Percentiles rank a stretch among this genome's conserved stretches.
Conservation (phyloP, 2,113 vertebrate species). For the Zosterops lateralis region DNA sequence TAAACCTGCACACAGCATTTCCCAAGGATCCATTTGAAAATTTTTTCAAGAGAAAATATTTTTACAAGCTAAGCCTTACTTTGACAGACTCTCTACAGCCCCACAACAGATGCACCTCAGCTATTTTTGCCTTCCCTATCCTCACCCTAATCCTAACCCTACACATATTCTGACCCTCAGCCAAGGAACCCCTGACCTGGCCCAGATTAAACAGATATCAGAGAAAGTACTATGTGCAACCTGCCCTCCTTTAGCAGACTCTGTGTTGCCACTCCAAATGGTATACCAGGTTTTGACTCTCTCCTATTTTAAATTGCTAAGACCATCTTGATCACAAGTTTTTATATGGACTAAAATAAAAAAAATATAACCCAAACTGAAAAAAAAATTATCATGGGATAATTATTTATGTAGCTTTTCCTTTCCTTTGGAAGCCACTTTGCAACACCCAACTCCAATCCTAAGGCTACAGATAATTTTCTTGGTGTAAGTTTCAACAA, state of each 20-base stretch:
- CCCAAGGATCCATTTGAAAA: not conserved
- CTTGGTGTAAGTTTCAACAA: not conserved
- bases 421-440: not conserved
- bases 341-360: not conserved
- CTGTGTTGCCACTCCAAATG: not conserved
- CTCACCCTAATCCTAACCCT: not conserved
- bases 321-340: not conserved
- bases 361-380: not conserved
- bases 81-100: not conserved
- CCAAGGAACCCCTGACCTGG: not conserved
- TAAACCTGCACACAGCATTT: not conserved
- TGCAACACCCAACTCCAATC: not conserved
- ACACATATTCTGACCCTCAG: not conserved
- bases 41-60: not conserved
- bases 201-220: not conserved
- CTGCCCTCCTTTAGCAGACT: not conserved
- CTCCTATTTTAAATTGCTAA: not conserved
- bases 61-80: not conserved
- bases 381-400: not conserved
- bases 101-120: not conserved
- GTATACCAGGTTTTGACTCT: not conserved
- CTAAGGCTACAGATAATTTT: not conserved
- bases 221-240: not conserved
- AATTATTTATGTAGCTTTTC: not conserved
- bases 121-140: not conserved